phyloP scores from a whole-genome alignment of 2,888 invertebrate species.

The Apotomis capreana region DNA sequence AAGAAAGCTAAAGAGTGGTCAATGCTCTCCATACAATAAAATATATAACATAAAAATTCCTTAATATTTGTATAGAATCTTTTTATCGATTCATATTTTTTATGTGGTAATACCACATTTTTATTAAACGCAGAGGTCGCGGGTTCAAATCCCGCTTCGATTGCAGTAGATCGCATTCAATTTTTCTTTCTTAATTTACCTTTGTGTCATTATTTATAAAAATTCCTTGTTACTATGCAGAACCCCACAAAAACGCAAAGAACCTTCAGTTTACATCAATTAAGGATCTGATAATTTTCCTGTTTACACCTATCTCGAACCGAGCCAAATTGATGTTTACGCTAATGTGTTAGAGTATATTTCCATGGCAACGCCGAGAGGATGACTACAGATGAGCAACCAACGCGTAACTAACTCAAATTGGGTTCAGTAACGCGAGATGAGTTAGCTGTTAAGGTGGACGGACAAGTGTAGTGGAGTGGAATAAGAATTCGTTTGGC shows the following conservation, averaged over 20 bases:
- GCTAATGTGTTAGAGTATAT: not conserved
- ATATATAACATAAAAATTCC: too few species aligned
- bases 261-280: conserved; percentile 32
- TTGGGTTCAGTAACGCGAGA: conserved; percentile 34
- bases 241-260: not conserved
- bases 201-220: too few species aligned
- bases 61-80: too few species aligned
- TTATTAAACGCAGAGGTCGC: too few species aligned
- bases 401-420: conserved; percentile 23
- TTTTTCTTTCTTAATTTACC: too few species aligned
- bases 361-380: not conserved
- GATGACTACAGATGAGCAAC: conserved; percentile 26
- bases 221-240: not conserved
- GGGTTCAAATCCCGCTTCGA: too few species aligned
- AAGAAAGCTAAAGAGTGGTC: too few species aligned
- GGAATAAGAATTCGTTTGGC: conserved; percentile 3
- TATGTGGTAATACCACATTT: too few species aligned
- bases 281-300: conserved; percentile 36
- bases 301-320: conserved; percentile 18
- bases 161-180: too few species aligned
- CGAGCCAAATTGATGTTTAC: conserved; percentile 1
- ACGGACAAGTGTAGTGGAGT: conserved; percentile 12
- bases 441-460: conserved; percentile 20
- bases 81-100: too few species aligned
- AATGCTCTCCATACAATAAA: too few species aligned